Conservation (phyloP, 2,888 invertebrate genomes). For the Parnassius orleans region DNA sequence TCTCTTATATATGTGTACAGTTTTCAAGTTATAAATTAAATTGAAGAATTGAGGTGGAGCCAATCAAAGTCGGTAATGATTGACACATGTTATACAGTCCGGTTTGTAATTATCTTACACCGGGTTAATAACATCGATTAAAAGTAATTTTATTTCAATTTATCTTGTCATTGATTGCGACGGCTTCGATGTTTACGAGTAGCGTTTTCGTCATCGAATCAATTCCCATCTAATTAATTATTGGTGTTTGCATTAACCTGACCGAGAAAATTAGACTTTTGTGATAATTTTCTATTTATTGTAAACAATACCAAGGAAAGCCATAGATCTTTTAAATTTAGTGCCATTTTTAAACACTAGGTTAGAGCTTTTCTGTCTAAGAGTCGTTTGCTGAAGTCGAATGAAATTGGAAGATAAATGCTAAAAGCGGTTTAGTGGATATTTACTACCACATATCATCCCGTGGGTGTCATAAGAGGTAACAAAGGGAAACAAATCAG, state of each 20-base stretch:
- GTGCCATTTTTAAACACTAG: no score
- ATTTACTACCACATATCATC: no score
- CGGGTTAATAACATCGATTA: constrained; percentile 24
- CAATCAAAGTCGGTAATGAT: constrained; percentile 11
- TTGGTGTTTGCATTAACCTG: neutral
- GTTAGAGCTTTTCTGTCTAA: no score
- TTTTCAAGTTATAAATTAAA: constrained; percentile 6
- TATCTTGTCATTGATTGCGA: constrained; percentile 13
- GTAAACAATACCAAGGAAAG: no score
- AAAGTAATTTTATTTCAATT: constrained; percentile 21
- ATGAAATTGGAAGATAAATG: no score
- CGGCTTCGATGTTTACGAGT: constrained; percentile 1
- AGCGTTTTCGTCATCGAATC: constrained; percentile 19
- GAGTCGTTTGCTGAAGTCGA: no score
- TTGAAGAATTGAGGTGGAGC: constrained; percentile 8
- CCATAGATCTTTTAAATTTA: no score
- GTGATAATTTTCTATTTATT: neutral
- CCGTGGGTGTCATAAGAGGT: no score
- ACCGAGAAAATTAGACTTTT: neutral
- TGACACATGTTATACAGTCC: constrained; percentile 7
- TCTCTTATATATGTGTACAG: constrained; percentile 1
- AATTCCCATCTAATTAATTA: constrained; percentile 12
- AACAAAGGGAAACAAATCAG: no score
- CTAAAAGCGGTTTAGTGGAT: no score
- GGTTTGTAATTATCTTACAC: constrained; percentile 13